phyloP scores from a whole-genome alignment of 2,113 vertebrate genomes.

The Nesoenas mayeri region DNA sequence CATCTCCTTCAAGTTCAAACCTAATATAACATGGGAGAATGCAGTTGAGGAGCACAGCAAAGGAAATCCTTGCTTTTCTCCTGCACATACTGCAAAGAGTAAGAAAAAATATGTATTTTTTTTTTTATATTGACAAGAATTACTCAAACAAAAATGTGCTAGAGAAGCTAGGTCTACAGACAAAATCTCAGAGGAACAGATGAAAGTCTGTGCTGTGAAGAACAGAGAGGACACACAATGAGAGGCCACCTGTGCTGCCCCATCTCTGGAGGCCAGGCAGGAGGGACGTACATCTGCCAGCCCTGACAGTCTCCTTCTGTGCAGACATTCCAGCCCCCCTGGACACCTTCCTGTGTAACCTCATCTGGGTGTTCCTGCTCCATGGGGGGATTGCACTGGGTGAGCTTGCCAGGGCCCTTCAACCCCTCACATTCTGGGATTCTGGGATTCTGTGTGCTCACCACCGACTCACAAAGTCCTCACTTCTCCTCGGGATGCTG shows the following conservation, averaged over 20 bases:
- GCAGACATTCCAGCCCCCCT: no score
- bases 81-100: not conserved
- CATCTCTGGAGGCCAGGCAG: not conserved
- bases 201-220: not conserved
- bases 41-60: not conserved
- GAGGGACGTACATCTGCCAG: not conserved
- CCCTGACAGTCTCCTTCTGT: not conserved
- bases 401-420: no score
- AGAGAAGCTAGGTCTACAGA: not conserved
- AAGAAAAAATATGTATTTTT: not conserved
- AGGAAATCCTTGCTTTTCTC: not conserved
- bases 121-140: not conserved
- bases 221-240: not conserved
- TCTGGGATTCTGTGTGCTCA: not conserved
- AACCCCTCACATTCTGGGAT: no score
- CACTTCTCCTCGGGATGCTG: not conserved
- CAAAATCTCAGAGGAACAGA: not conserved
- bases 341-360: no score
- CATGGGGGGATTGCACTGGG: no score
- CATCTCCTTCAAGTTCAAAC: not conserved
- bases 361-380: no score
- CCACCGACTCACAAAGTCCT: not conserved
- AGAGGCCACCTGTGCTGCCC: not conserved
- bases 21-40: fast-evolving
- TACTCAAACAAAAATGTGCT: not conserved